Conservation (phyloP, 2,888 invertebrate species). For the Drosophila buzzatii region DNA sequence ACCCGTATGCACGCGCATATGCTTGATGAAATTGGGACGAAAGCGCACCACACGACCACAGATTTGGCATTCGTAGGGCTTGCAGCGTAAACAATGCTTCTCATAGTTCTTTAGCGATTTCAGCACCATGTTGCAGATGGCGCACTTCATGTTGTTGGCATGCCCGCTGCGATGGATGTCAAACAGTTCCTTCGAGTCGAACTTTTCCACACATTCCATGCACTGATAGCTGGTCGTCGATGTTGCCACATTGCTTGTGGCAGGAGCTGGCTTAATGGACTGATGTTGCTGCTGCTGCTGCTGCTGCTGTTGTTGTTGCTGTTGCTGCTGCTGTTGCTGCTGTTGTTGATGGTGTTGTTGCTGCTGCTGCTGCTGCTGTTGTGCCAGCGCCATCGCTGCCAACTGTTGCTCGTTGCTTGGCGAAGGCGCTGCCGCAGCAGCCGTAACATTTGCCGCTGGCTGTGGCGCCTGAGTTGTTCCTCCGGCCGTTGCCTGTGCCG, state of each 20-base stretch:
- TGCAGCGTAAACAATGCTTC: conserved; percentile 85
- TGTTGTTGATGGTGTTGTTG: conserved; percentile 54
- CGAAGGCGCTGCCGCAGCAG: conserved; percentile 23
- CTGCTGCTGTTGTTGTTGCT: conserved; percentile 31
- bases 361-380: conserved; percentile 54
- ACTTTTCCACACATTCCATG: conserved; percentile 83
- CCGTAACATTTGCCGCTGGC: conserved; percentile 19
- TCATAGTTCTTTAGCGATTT: conserved; percentile 85
- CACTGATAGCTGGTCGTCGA: conserved; percentile 80
- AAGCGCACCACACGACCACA: conserved; percentile 85
- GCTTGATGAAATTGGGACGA: conserved; percentile 85
- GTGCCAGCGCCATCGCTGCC: conserved; percentile 42
- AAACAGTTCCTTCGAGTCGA: conserved; percentile 83
- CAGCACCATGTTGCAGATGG: conserved; percentile 85
- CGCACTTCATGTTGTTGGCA: conserved; percentile 85
- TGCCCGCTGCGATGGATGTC: conserved; percentile 85
- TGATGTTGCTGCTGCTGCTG: conserved; percentile 45
- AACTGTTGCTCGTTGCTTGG: conserved; percentile 51
- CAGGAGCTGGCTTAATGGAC: conserved; percentile 37
- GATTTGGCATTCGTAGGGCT: conserved; percentile 85
- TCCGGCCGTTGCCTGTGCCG: conserved; percentile 37
- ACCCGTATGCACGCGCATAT: conserved; percentile 85
- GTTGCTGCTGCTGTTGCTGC: conserved; percentile 54
- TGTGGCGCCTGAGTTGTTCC: conserved; percentile 32
- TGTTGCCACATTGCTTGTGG: conserved; percentile 38